Conservation (phyloP, 2,888 invertebrate genomes). For the Colletes collaris region DNA sequence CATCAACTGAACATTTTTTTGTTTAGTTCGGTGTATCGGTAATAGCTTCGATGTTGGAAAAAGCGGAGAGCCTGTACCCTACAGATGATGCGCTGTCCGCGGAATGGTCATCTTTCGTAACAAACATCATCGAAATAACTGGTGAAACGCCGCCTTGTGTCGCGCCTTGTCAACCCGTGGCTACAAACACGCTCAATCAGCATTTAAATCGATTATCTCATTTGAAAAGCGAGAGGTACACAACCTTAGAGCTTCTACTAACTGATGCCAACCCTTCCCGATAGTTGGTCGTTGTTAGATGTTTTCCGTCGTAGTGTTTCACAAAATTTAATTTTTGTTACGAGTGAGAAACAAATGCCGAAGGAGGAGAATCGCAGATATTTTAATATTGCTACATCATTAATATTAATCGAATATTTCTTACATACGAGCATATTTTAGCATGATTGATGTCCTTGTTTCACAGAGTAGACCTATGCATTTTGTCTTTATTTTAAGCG, state of each 20-base stretch:
- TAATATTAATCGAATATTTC: constrained; percentile 53
- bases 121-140: constrained; percentile 72
- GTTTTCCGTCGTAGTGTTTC: constrained; percentile 28
- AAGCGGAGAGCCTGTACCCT: constrained; percentile 83
- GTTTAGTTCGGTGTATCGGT: constrained; percentile 85
- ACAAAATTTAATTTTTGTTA: constrained; percentile 32
- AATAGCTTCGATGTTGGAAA: constrained; percentile 84
- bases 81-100: constrained; percentile 67
- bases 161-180: constrained; percentile 77
- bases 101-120: constrained; percentile 79
- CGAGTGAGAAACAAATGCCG: constrained; percentile 44
- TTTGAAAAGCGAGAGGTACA: constrained; percentile 74
- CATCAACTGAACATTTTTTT: constrained; percentile 13
- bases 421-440: constrained; percentile 60
- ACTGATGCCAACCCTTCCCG: constrained; percentile 79
- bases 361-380: constrained; percentile 49
- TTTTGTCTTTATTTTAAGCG: constrained; percentile 11
- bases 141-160: constrained; percentile 74
- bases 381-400: constrained; percentile 62
- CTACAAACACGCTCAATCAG: constrained; percentile 74
- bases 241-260: constrained; percentile 76
- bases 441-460: constrained; percentile 61
- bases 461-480: constrained; percentile 57
- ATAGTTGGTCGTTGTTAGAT: constrained; percentile 73
- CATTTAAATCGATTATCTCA: constrained; percentile 77